Conservation (phyloP, 1,140 invertebrate genomes). For the Choristoneura fumiferana region DNA sequence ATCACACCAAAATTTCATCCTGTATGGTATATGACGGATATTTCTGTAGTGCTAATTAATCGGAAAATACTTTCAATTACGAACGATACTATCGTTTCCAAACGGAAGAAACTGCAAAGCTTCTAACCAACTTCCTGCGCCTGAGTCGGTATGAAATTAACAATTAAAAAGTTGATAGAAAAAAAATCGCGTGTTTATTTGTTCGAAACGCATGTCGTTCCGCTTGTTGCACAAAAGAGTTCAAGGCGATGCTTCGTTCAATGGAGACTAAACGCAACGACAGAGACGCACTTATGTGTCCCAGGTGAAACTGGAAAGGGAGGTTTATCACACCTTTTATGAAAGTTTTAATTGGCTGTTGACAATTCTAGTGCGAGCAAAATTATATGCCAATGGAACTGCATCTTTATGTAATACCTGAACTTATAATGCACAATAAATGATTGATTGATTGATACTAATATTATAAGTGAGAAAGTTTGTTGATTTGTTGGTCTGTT, state of each 20-base stretch:
- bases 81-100: not conserved
- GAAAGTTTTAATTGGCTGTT: not conserved
- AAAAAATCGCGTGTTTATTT: not conserved
- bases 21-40: too few species aligned
- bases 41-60: too few species aligned
- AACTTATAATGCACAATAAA: too few species aligned
- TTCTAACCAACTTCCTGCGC: not conserved
- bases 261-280: slow-evolving; percentile 7
- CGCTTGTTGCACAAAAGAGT: slow-evolving; percentile 8
- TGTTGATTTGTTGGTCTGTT: too few species aligned
- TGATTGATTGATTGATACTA: too few species aligned
- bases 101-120: not conserved
- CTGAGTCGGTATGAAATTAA: not conserved
- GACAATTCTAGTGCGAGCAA: too few species aligned
- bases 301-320: not conserved
- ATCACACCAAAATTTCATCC: too few species aligned
- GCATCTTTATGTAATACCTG: too few species aligned
- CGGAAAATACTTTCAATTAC: not conserved
- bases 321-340: not conserved
- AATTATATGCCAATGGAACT: too few species aligned
- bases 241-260: slow-evolving; percentile 1
- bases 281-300: not conserved
- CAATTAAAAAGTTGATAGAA: not conserved
- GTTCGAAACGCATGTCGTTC: not conserved
- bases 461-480: too few species aligned